A percentile compares a stretch with the other conserved stretches of the same genome.
Evolutionary conservation across 2,888 invertebrate species (phyloP).

Genomic region (Rhodophaea formosa): DNA sequence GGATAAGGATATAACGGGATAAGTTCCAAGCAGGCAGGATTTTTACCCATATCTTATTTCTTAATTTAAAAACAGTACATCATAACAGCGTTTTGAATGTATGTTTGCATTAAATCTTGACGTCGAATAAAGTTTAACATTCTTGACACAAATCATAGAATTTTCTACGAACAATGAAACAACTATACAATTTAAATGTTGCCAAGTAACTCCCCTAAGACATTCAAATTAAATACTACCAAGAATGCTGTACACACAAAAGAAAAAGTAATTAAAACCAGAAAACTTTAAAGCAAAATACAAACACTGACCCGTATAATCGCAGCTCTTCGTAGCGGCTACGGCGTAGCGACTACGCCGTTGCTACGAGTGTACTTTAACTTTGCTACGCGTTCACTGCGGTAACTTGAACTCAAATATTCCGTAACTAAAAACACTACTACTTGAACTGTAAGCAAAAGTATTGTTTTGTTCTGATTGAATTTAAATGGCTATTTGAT

Average conservation of each 20-base stretch:
- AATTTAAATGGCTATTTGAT: background rate
- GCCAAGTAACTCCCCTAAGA: conserved; percentile 1
- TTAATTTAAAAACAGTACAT: no score
- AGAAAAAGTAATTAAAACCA: conserved; percentile 13
- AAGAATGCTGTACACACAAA: conserved; percentile 8
- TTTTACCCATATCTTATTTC: no score
- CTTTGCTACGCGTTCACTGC: conserved; percentile 5
- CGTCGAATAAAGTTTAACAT: background rate
- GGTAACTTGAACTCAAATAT: conserved; percentile 13
- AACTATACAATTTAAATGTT: background rate
- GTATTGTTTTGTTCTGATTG: conserved; percentile 2
- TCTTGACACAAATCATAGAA: background rate
- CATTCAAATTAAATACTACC: conserved; percentile 11
- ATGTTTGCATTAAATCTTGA: no score
- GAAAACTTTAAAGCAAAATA: conserved; percentile 12
- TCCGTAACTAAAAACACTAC: conserved; percentile 1
- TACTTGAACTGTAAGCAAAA: background rate
- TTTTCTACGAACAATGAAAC: background rate
- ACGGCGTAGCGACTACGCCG: conserved; percentile 14
- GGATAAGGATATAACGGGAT: no score
- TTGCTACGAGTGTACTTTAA: conserved; percentile 9
- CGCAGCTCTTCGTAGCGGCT: conserved; percentile 16
- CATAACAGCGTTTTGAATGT: no score
- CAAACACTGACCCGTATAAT: conserved; percentile 16
- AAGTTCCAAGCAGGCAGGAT: no score